Evolutionary conservation across 2,888 invertebrate species (phyloP), one percentile per base, ranked within the genome.

Genomic region (Dryobota labecula): DNA sequence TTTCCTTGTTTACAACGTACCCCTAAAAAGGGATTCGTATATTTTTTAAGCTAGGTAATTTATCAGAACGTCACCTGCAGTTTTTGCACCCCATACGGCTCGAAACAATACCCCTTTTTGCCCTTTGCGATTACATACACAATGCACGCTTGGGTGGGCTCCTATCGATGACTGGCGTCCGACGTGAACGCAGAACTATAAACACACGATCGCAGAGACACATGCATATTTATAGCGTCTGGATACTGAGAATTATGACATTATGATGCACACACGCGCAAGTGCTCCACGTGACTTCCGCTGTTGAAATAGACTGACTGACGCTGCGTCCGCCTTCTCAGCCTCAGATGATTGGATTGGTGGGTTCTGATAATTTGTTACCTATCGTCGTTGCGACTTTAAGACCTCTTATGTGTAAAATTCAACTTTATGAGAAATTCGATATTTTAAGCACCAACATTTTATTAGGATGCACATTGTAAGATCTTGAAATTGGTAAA

Each of bases 271-370:
- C 88, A 87, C 90, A 86, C 83, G 81, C 89, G 84, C 90, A 86
- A 88, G 88, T 85, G 82, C 78, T 86, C 88, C 92, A 90, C 92
- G 94, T 92, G 93, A 94, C 74, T 94, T 94, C 94, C 94, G 94
- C 80, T 90, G 90, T 92, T 90, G 87, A 94, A 94, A 94, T 93
- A 92, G 92, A 93, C 83, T 85, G 87, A 93, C 83, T 84, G 87
- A 89, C 84, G 86, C 85, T 87, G 88, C 86, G 84, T 86, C 84
- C 86, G 83, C 70, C 71, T 76, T 76, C 63, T 72, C 62, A 68
- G 49, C 70, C 58, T 70, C 54, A 73, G 65, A 73, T 72, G 71
- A 74, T 82, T 64, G 74, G n/a, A n/a, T n/a, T n/a, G n/a, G n/a
- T n/a, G n/a, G 20, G 47, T 82, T 80, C 79, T 72, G 2, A 78